Evolutionary conservation across 1,140 invertebrate species (phyloP), one percentile per base, ranked within the genome.

Genomic region (Thaumetopoea pityocampa): DNA sequence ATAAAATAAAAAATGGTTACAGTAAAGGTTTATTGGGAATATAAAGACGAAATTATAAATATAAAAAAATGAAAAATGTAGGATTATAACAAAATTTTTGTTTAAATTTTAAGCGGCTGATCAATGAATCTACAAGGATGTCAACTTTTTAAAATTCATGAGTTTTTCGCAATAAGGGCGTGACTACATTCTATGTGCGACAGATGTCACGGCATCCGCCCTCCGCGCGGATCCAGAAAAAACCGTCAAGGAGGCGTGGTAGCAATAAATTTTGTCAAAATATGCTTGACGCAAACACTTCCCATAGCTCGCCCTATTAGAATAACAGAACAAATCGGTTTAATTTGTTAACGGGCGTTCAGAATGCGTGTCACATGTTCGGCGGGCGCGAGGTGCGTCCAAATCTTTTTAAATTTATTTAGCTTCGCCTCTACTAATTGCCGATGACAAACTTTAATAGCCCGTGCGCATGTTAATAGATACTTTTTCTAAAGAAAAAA

Each of bases 241-340:
- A 82, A 69, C 51, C 53, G 53, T 33, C 45, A 45, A 55, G 67
- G 51, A 78, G 84, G 84, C 84, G 84, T 84, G 84, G 77, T 71
- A 41, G 67, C 56, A 79, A 86, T 86, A 86, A 86, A 86, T 86
- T 83, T 82, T 76, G 71, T 81, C 76, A 84, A 83, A 85, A 82
- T 85, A 84, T 73, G 68, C 72, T 69, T 61, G 72, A 73, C 68
- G 60, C 65, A 71, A 74, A 79, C 69, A 73, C 70, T 78, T 83
- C 81, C 79, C 77, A 78, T 77, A 60, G 45, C 55, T 57, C 50
- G 62, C 76, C 61, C 67, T 68, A 79, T 83, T 83, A 83, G 76
- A 83, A 83, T 83, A 83, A 83, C 74, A 83, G 77, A 71, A 81
- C 74, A 73, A 83, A 82, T 82, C 64, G 72, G 61, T 68, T 68